Base-by-base conservation (phyloP, 2,113 vertebrate species). In the Triplophysa dalaica region DNA sequence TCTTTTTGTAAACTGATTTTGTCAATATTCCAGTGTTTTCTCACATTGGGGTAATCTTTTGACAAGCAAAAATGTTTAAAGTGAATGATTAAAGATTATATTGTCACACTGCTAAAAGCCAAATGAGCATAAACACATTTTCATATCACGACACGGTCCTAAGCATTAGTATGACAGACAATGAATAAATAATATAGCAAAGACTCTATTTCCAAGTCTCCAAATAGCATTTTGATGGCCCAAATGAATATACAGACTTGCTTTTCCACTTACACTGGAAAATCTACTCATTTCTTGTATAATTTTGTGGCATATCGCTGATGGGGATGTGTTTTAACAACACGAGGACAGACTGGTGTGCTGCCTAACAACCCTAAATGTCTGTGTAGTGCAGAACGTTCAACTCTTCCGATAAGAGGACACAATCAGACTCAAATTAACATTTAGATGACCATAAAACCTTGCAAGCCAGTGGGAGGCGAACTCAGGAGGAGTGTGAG, bases 391-490 rank as follows among this genome's bases (percentile, higher is more conserved):
- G 41, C 45, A 58, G 14, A n/a, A 41, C 45, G 13, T 43, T 66
- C 52, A 65, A 52, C 54, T 63, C 64, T 70, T 60, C 72, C 8
- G 62, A 66, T 41, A 66, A 62, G 38, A 75, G 17, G 21, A 65
- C 8, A 54, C 26, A 74, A 74, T 68, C 77, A 78, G 56, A 62
- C 50, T 85, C 81, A 87, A 90, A 91, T 92, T 89, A 88, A 90
- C 89, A 91, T 91, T 88, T 89, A 90, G 88, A 90, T 90, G 82
- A 79, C 87, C 87, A 86, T 81, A 38, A 69, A 24, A 58, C 75
- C 80, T 43, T 68, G 79, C 82, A 89, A 84, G 6, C 22, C 0
- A 86, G 83, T 81, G 77, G 17, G 68, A 85, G 85, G 68, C 24
- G 74, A 78, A 75, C 79, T 84, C 82, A 66, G 79, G 38, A 75